Percentiles rank a stretch among this genome's conserved stretches.
Evolutionary conservation across 1,140 invertebrate genomes (phyloP).

Genomic region (Brachionus calyciflorus): DNA sequence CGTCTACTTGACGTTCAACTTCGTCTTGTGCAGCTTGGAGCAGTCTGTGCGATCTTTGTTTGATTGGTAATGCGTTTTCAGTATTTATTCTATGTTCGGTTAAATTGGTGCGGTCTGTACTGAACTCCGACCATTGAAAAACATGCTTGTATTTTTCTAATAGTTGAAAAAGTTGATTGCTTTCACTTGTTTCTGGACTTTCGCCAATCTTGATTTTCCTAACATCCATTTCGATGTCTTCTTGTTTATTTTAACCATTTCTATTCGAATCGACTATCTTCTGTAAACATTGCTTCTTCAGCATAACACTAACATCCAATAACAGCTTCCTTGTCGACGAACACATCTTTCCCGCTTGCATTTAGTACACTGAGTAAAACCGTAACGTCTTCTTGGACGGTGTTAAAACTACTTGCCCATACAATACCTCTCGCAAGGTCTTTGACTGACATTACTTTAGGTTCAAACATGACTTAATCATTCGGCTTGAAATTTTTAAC

Average conservation of each 20-base stretch:
- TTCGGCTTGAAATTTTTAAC: no score
- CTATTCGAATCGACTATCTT: neutral
- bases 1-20: no score
- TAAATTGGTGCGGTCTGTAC: no score
- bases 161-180: no score
- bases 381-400: neutral
- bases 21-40: no score
- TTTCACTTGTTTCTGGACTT: no score
- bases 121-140: no score
- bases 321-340: neutral
- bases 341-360: neutral
- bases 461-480: no score
- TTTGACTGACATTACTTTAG: no score
- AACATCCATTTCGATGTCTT: no score
- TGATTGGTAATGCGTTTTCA: conserved; percentile 3
- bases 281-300: neutral
- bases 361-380: neutral
- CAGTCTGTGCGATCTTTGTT: conserved; percentile 3
- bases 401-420: neutral
- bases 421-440: no score
- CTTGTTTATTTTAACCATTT: neutral
- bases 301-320: neutral
- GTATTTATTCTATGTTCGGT: conserved; percentile 3
- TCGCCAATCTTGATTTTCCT: neutral
- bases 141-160: no score